Evolutionary conservation across 1,140 invertebrate genomes (phyloP), one percentile per base, ranked within the genome.

Genomic region (Anastrepha obliqua): DNA sequence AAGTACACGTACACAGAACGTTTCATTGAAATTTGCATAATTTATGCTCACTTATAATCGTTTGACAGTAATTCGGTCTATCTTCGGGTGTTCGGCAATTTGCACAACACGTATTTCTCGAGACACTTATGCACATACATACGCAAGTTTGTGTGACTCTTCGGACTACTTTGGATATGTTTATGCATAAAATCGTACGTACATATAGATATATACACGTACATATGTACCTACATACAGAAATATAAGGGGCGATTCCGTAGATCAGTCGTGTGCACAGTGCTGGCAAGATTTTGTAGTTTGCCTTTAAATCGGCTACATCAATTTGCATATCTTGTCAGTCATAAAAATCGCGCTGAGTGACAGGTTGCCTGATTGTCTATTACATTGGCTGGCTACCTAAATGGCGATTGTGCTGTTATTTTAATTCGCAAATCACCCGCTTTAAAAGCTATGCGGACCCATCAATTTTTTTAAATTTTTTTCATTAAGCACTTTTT

Each of bases 251-350:
- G 3, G 3, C 39, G 65, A 5, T 13, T 74, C 11, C n/a, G 67
- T 74, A 42, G 67, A 44, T 65, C 64, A 39, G 60, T 17, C 60
- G 60, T 62, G 60, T 62, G 60, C 15, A 3, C 15, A 62, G 29
- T 29, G 29, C 29, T 29, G 8, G 6, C 13, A 44, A 6, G 15
- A 62, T n/a, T 44, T 11, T 74, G 67, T 47, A 13, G 60, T n/a
- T 62, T 62, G 67, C 67, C 39, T 74, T 47, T 74, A 74, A 74
- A 74, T 29, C 39, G 67, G 67, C 15, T 47, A 74, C 67, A 44
- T 74, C 42, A 74, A 74, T 74, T 74, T 74, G 67, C 67, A 74
- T 74, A 42, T 74, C 67, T 44, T 74, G 67, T 74, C 67, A 47
- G 67, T 47, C 39, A 44, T 74, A 74, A 44, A 44, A 74, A 47